These are phyloP conservation scores for Hippopotamyrus pictus DNA, from an alignment of 2,797 vertebrate genomes.

Conservation along the genomic window DNA sequence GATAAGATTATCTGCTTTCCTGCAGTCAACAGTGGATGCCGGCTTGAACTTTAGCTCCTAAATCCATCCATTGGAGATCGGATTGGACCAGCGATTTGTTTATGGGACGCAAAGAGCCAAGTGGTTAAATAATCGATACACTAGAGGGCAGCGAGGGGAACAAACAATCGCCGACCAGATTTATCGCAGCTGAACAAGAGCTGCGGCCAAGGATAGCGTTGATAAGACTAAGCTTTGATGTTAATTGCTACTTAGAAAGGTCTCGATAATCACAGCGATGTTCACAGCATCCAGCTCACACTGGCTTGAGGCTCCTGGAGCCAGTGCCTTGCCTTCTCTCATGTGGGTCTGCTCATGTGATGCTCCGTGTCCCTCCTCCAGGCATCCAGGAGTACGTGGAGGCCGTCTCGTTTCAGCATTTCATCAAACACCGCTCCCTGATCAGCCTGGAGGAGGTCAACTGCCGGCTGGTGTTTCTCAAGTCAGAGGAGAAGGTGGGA, in stretches of 20 bases:
- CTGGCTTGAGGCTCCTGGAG: neutral
- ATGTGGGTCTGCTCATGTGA: neutral
- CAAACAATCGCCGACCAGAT: neutral
- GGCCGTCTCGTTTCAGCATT: constrained; percentile 90
- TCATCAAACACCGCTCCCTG: constrained; percentile 83
- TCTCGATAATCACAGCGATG: neutral
- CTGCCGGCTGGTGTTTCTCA: constrained; percentile 76
- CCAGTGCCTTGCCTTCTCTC: neutral
- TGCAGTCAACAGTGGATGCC: constrained; percentile 2
- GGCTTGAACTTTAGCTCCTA: neutral
- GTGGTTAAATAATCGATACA: neutral
- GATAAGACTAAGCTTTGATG: constrained; percentile 53
- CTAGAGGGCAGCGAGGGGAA: constrained; percentile 9
- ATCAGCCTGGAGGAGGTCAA: constrained; percentile 95
- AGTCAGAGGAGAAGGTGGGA: constrained; percentile 52
- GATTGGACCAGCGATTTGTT: neutral
- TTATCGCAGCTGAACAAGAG: constrained; percentile 17
- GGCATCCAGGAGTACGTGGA: constrained; percentile 96
- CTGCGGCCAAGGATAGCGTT: neutral
- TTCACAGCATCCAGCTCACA: neutral
- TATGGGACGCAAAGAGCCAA: neutral
- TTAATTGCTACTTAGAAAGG: constrained; percentile 39
- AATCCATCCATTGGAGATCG: neutral
- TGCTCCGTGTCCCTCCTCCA: constrained; percentile 35
- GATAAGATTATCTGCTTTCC: constrained; percentile 29